Base-by-base conservation (phyloP, 2,888 invertebrate genomes). In the Pomacea canaliculata region DNA sequence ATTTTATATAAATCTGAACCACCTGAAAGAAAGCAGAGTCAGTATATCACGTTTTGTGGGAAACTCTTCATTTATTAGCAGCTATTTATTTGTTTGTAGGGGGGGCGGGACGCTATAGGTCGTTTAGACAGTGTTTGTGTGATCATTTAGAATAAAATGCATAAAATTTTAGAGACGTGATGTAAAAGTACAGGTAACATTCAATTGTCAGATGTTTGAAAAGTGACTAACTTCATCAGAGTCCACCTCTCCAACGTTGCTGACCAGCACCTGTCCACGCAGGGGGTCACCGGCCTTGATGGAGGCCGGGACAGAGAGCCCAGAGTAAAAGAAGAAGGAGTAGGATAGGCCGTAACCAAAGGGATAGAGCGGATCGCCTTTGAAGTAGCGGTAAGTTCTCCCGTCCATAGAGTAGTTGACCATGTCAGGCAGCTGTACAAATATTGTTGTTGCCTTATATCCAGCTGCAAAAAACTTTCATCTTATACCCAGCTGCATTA, bases 371-470 rank as follows among this genome's bases (percentile, higher is more conserved):
- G 84, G 85, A n/a, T 74, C 75, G 23, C 81, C 82, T 7, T 78
- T 76, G 73, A 87, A 85, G 71, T 89, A 90, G n/a, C 90, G 81
- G 80, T 89, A 90, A 7, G 89, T 89, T 51, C 85, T 79, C 10
- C 84, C 86, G 63, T 76, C 80, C 90, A 90, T 89, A 4, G 82
- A 79, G 78, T 85, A 85, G 70, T 84, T 76, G 12, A 78, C 80
- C 77, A 84, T 84, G 3, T 83, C 78, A n/a, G 83, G 82, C 60
- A 83, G 77, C 85, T 85, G 62, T 13, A 74, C 71, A 37, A 18
- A 27, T 48, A 62, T 16, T 48, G 66, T 69, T 10, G 7, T 48
- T 10, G 48, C 46, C 46, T 0, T 9, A 18, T 27, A 59, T 37
- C 37, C 37, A 37, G 23, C 23, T 23, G 23, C 23, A 23, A 23